Conservation (phyloP, 2,888 invertebrate genomes). For the Resseliella maxima region DNA sequence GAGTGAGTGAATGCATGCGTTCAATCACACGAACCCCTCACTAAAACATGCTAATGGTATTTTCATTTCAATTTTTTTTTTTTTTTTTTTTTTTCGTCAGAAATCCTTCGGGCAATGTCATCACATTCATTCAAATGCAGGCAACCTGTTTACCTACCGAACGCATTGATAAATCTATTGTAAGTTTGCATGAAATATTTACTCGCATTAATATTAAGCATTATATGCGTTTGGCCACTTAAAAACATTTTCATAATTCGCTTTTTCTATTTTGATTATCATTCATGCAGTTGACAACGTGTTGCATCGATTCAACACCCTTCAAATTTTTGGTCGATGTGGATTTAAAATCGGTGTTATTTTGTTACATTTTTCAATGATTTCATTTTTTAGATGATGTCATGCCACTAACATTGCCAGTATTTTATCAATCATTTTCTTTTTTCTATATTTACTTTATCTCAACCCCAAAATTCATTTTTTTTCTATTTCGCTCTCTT, state of each 20-base stretch:
- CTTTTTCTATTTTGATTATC: neutral
- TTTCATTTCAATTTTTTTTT: neutral
- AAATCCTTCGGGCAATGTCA: conserved; percentile 35
- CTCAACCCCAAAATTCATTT: neutral
- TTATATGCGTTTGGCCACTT: conserved; percentile 55
- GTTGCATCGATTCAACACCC: neutral
- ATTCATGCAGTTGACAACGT: neutral
- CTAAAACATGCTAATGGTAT: neutral
- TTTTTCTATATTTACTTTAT: neutral
- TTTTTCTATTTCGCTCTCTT: too few relatives aligned
- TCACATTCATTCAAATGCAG: neutral
- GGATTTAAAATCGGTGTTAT: neutral
- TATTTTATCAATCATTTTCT: conserved; percentile 13
- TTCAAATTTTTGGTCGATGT: neutral
- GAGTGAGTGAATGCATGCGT: neutral
- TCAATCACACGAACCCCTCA: conserved; percentile 41
- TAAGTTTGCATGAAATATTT: conserved; percentile 41
- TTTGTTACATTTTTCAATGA: neutral
- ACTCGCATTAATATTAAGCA: conserved; percentile 45
- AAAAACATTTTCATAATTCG: conserved; percentile 51
- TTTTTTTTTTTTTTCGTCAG: too few relatives aligned
- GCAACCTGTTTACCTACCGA: conserved; percentile 33
- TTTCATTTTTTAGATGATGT: neutral
- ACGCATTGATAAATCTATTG: neutral
- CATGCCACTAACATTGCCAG: neutral